These are phyloP conservation scores for Bubo blakistoni DNA, from an alignment of 2,113 vertebrate species.

Conservation along the genomic window DNA sequence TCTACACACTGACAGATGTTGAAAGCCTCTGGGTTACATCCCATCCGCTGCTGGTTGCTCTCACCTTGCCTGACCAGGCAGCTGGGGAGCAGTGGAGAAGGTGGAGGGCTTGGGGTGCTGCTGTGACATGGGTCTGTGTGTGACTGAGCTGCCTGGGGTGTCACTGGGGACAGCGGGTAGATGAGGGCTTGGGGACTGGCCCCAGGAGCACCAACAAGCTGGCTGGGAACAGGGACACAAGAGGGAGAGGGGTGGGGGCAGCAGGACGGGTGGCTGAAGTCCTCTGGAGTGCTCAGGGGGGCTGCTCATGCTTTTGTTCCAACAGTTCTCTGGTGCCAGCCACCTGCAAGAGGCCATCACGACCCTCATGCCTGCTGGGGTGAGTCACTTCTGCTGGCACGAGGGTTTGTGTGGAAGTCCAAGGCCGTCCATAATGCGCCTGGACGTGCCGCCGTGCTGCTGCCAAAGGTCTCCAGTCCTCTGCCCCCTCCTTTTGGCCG, in stretches of 20 bases:
- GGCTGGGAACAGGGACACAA: not conserved
- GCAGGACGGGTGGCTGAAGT: not conserved
- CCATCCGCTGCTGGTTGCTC: not conserved
- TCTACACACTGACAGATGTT: fast-evolving
- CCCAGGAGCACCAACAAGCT: not conserved
- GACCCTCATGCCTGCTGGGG: not conserved
- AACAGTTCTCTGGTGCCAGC: constrained; percentile 19
- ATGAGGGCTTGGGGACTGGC: not conserved
- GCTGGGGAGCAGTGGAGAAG: not conserved
- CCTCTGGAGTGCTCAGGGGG: fast-evolving
- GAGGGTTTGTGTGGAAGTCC: not conserved
- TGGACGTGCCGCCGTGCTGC: fast-evolving
- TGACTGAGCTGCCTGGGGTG: not conserved
- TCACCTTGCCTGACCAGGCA: fast-evolving
- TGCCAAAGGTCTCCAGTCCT: not conserved
- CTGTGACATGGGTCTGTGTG: fast-evolving
- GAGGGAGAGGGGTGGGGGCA: no score
- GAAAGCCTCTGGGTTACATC: not conserved
- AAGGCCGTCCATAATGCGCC: not conserved
- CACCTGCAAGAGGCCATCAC: not conserved
- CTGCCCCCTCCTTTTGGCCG: not conserved
- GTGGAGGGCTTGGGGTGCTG: not conserved
- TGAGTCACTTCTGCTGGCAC: not conserved
- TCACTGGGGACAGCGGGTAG: not conserved
- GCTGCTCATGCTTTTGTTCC: not conserved